Evolutionary conservation across 2,113 vertebrate genomes (phyloP), one percentile per base, ranked within the genome.

Genomic region (Leptobrachium leishanense): DNA sequence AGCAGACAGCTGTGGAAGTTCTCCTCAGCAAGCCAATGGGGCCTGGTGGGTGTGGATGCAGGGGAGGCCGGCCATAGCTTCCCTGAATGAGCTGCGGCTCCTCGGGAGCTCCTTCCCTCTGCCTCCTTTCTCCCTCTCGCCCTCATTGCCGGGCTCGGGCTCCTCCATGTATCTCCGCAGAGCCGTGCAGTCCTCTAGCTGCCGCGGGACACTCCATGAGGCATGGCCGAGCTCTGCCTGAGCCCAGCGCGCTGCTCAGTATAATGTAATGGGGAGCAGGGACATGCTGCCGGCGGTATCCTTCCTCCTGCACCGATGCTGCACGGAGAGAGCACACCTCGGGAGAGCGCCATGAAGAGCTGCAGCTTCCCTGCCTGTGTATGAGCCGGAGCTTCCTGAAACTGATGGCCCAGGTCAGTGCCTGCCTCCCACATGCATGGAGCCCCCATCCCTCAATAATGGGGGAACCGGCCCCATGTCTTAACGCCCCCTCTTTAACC

Each of bases 311-410:
- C 31, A 8, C n/a, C 20, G 13, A 46, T 40, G 62, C 20, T 75
- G 43, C 43, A 10, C 42, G 43, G 42, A 64, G 39, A 73, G 54
- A 9, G 10, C 71, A 31, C 20, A 31, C 57, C 39, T 40, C 5
- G 42, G 54, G 40, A 59, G 71, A 59, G 10, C 71, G 43, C 53
- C 41, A 59, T 73, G 71, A 73, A 73, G 71, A 7, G 62, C 50
- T 10, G 31, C 43, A 46, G 13, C 53, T 43, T 44, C 59, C 43
- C 41, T 8, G 39, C 66, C 63, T 55, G 10, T 55, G 10, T 20
- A 42, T 13, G 13, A 50, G n/a, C 70, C 46, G 54, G 20, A 39
- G 40, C 43, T 13, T 65, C 43, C 43, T 53, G 62, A 43, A 64
- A 46, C 50, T 20, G 20, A 15, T 75, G 73, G 20, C 20, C 20